Evolutionary conservation across 2,888 invertebrate species (phyloP).

Genomic region (Palloptera scutellata): DNA sequence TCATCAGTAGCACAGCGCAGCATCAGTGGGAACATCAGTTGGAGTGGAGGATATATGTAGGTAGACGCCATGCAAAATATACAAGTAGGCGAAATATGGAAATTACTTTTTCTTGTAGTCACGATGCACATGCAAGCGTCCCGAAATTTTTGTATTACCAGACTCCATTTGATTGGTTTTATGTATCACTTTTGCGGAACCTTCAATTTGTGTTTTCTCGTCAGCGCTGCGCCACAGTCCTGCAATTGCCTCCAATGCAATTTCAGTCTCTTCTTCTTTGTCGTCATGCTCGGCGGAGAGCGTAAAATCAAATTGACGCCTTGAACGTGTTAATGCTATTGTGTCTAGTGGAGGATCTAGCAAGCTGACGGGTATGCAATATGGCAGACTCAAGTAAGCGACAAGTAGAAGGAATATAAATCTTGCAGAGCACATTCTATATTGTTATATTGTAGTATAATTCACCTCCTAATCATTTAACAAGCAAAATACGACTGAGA

Average conservation of each 20-base stretch:
- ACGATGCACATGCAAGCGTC: constrained; percentile 59
- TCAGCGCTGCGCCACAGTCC: constrained; percentile 61
- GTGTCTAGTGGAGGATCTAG: too few relatives aligned
- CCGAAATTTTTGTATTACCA: constrained; percentile 61
- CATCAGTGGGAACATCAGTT: too few relatives aligned
- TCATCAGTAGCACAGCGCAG: not conserved
- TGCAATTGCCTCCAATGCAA: constrained; percentile 60
- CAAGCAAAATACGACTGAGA: too few relatives aligned
- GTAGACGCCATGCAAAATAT: too few relatives aligned
- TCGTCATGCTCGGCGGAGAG: constrained; percentile 62
- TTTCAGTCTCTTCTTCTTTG: constrained; percentile 57
- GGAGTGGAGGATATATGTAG: too few relatives aligned
- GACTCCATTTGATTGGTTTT: constrained; percentile 49
- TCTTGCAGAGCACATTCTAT: too few relatives aligned
- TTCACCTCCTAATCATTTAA: too few relatives aligned
- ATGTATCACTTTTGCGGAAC: constrained; percentile 59
- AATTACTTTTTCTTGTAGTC: constrained; percentile 53
- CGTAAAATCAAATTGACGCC: constrained; percentile 61
- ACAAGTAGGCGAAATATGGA: constrained; percentile 13
- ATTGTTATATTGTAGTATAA: too few relatives aligned
- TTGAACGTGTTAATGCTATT: constrained; percentile 35
- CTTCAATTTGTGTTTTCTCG: constrained; percentile 60
- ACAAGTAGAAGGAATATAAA: too few relatives aligned
- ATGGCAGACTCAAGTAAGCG: too few relatives aligned
- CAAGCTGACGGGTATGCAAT: too few relatives aligned